phyloP scores from a whole-genome alignment of 2,888 invertebrate genomes.

The Enchytraeus crypticus region DNA sequence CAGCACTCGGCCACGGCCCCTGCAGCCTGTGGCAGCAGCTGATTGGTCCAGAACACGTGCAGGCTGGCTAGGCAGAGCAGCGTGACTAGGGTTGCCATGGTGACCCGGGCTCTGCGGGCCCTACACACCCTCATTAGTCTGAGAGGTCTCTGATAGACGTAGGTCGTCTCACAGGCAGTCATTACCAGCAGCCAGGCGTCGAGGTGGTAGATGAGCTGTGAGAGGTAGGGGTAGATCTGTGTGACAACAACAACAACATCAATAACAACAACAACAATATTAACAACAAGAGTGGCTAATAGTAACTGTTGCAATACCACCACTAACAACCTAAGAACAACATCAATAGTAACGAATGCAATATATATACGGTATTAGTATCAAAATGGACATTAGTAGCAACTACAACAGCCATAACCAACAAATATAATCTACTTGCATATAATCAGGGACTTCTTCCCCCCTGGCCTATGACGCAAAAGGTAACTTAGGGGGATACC shows the following conservation, averaged over 20 bases:
- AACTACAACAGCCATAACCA: no score
- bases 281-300: no score
- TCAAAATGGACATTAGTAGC: no score
- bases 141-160: conserved; percentile 34
- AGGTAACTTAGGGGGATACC: no score
- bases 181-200: conserved; percentile 42
- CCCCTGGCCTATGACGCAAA: no score
- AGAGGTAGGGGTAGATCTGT: conserved; percentile 39
- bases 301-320: no score
- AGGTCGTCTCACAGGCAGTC: conserved; percentile 36
- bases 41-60: conserved; percentile 46
- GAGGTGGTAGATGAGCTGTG: conserved; percentile 35
- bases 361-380: no score
- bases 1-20: not conserved
- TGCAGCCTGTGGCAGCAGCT: conserved; percentile 24
- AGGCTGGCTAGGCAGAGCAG: conserved; percentile 41
- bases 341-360: no score
- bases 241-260: conserved; percentile 11
- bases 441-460: no score
- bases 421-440: no score
- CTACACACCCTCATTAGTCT: conserved; percentile 37
- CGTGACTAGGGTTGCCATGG: conserved; percentile 38
- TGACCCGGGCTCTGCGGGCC: conserved; percentile 38
- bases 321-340: no score
- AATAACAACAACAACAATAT: no score